Evolutionary conservation across 1,140 invertebrate genomes (phyloP).

Genomic region (Drosophila sucinea): DNA sequence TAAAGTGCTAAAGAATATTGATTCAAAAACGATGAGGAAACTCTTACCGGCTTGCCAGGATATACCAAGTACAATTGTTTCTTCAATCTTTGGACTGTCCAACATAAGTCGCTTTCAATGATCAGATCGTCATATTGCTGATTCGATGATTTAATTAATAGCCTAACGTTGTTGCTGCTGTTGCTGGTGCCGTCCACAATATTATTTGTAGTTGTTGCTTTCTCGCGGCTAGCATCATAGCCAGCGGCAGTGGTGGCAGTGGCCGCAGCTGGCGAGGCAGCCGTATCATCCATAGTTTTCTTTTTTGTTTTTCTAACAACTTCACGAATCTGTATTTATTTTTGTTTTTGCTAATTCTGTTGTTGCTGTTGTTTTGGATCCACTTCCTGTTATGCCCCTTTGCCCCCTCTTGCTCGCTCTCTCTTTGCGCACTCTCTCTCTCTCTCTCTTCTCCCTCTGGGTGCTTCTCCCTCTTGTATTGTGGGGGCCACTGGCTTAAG

Average conservation of each 20-base stretch:
- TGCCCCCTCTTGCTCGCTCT: constrained; percentile 28
- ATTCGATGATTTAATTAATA: constrained; percentile 94
- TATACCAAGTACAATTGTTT: constrained; percentile 92
- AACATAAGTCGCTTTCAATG: constrained; percentile 90
- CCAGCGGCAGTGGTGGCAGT: constrained; percentile 55
- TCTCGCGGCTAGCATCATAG: constrained; percentile 65
- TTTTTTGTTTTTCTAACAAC: constrained; percentile 39
- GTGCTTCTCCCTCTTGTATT: constrained; percentile 27
- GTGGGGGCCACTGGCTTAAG: background rate
- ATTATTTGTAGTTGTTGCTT: constrained; percentile 32
- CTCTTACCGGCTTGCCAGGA: constrained; percentile 93
- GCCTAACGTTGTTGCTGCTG: constrained; percentile 50
- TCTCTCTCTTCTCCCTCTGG: constrained; percentile 33
- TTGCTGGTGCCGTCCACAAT: constrained; percentile 11
- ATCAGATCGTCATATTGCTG: constrained; percentile 94
- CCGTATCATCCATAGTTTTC: constrained; percentile 63
- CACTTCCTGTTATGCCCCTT: constrained; percentile 43
- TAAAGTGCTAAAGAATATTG: constrained; percentile 9
- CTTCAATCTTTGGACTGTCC: constrained; percentile 94
- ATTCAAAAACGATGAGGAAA: background rate
- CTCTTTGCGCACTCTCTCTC: background rate
- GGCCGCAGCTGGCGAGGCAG: constrained; percentile 60
- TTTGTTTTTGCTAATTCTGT: constrained; percentile 25
- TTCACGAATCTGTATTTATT: constrained; percentile 36
- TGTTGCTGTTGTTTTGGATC: constrained; percentile 33